Evolutionary conservation across 2,113 vertebrate genomes (phyloP).

Genomic region (Heterotis niloticus): DNA sequence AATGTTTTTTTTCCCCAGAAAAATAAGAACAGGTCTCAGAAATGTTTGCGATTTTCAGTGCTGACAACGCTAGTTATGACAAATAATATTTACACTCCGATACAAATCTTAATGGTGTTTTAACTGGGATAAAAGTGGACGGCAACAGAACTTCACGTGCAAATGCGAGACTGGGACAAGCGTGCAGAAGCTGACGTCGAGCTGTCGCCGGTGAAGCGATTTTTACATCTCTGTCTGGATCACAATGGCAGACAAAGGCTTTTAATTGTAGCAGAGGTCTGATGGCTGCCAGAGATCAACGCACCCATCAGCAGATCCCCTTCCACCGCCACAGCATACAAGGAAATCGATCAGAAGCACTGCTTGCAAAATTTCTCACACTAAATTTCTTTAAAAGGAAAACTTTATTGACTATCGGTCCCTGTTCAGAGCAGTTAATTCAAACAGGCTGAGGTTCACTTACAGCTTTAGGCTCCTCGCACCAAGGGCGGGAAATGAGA

Average conservation of each 20-base stretch:
- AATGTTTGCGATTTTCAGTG: not conserved
- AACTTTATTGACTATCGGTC: too few species aligned
- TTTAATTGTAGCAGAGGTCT: not conserved
- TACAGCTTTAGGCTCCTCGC: not conserved
- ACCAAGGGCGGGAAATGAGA: not conserved
- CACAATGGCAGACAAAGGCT: not conserved
- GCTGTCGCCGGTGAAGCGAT: not conserved
- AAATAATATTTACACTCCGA: not conserved
- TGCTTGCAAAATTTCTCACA: not conserved
- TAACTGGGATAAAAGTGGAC: not conserved
- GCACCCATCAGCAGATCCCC: not conserved
- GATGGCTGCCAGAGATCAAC: not conserved
- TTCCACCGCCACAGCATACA: too few species aligned
- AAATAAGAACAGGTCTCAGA: not conserved
- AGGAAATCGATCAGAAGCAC: too few species aligned
- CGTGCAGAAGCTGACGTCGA: too few species aligned
- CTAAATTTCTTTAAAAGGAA: not conserved
- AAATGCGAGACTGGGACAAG: too few species aligned
- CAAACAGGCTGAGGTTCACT: not conserved
- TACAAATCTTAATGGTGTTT: not conserved
- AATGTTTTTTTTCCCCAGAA: not conserved
- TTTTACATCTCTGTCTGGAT: not conserved
- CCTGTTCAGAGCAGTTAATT: too few species aligned
- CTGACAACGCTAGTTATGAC: not conserved
- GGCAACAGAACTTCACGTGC: not conserved